Percentiles rank a stretch among this genome's conserved stretches.
phyloP scores from a whole-genome alignment of 2,888 invertebrate genomes.

The Nowickia ferox region DNA sequence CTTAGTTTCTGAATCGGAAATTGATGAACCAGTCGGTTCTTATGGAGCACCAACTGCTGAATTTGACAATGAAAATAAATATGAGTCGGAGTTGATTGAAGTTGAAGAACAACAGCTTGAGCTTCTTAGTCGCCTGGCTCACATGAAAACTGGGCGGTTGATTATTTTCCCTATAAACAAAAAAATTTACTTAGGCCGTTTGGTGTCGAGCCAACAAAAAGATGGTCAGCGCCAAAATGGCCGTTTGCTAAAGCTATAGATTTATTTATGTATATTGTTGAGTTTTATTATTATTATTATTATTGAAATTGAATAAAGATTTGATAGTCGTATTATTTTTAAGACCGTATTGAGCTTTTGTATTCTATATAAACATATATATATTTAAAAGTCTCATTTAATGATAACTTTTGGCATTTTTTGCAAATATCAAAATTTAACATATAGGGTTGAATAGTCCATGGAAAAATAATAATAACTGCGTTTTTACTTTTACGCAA shows the following conservation, averaged over 20 bases:
- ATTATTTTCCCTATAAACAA: slow-evolving; percentile 76
- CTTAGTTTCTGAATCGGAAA: slow-evolving; percentile 7
- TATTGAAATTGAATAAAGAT: slow-evolving; percentile 42
- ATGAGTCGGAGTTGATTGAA: slow-evolving; percentile 72
- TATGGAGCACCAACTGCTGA: slow-evolving; percentile 77
- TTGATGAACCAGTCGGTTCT: slow-evolving; percentile 73
- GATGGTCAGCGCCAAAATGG: slow-evolving; percentile 34
- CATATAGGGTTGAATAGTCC: no score
- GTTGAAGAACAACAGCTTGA: slow-evolving; percentile 76
- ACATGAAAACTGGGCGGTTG: slow-evolving; percentile 76
- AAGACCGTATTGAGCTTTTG: background rate
- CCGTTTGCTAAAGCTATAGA: slow-evolving; percentile 51
- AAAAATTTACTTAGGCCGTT: slow-evolving; percentile 55
- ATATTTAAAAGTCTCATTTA: no score
- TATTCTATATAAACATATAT: no score
- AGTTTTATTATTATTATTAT: slow-evolving; percentile 22
- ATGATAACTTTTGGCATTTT: no score
- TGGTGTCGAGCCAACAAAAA: slow-evolving; percentile 39
- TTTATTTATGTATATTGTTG: slow-evolving; percentile 56
- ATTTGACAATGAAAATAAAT: slow-evolving; percentile 70
- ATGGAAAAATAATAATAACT: no score
- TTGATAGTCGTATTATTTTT: slow-evolving; percentile 12
- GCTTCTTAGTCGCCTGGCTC: slow-evolving; percentile 74
- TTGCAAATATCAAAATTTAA: no score
- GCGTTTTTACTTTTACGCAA: no score